Base-by-base conservation (phyloP, 2,888 invertebrate genomes). In the Harmothoe impar region DNA sequence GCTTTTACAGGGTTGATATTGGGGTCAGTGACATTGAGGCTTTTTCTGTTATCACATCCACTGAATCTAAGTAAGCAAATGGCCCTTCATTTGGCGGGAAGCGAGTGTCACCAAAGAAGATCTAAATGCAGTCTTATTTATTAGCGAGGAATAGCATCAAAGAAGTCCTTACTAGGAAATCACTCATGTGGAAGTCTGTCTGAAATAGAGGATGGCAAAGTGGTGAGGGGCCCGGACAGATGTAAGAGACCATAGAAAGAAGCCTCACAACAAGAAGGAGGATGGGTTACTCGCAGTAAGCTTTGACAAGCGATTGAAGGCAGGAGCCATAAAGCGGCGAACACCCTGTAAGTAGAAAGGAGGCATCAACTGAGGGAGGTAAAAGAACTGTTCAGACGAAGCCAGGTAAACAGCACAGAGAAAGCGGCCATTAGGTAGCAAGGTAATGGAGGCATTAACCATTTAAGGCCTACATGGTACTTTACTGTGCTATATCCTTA, bases 131-230 rank as follows among this genome's bases (percentile, higher is more conserved):
- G 72, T 25, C 29, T 23, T 25, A 72, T 72, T n/a, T 72, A n/a
- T n/a, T 29, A 0, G 72, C 25, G 15, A 29, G 15, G 72, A n/a
- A 25, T 0, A 29, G 72, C n/a, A 72, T 72, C 72, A 72, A 72
- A 72, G 29, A 72, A 29, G 23, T 43, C 62, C 62, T 62, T 62
- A n/a, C 10, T 3, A 5, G 29, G 31, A 17, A 29, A 1, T 15
- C 72, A 72, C n/a, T 29, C 5, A 72, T 15, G 72, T 72, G 72
- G 72, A 72, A 72, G 7, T 7, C 1, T 25, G 7, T 23, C 72
- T n/a, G 72, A 72, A 72, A 72, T 72, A 29, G 62, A 62, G 72
- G 20, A 62, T n/a, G 20, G 20, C 62, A n/a, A n/a, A 62, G 62
- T 62, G 43, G 3, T 10, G 43, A 43, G n/a, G n/a, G n/a, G n/a